Percentiles rank a stretch among this genome's conserved stretches.
Evolutionary conservation across 2,888 invertebrate species (phyloP).

Genomic region (Euspilapteryx auroguttella): DNA sequence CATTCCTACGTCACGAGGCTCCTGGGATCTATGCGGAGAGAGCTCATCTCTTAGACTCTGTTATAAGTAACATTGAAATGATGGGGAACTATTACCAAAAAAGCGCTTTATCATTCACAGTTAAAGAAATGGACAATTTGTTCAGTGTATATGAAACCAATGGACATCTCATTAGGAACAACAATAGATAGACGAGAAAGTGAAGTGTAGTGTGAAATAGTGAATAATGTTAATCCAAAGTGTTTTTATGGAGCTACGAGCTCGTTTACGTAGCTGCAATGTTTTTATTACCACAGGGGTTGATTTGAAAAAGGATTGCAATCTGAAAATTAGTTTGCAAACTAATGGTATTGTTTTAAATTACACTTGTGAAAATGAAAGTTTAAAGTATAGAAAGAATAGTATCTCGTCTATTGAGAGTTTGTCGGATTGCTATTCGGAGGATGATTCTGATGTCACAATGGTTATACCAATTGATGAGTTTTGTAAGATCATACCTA

Average conservation of each 20-base stretch:
- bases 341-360: conserved; percentile 42
- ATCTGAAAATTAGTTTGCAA: conserved; percentile 47
- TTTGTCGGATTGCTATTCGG: conserved; percentile 39
- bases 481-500: conserved; percentile 46
- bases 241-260: conserved; percentile 62
- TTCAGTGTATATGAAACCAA: conserved; percentile 66
- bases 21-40: conserved; percentile 84
- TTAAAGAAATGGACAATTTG: conserved; percentile 75
- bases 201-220: neutral
- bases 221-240: conserved; percentile 46
- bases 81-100: conserved; percentile 81
- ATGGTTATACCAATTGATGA: conserved; percentile 33
- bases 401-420: conserved; percentile 51
- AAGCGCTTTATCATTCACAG: conserved; percentile 77
- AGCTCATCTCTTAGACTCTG: conserved; percentile 83
- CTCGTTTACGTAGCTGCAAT: conserved; percentile 62
- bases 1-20: conserved; percentile 75
- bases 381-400: conserved; percentile 22
- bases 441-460: conserved; percentile 32
- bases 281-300: conserved; percentile 55
- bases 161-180: no score
- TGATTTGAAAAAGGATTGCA: conserved; percentile 37
- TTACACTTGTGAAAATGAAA: conserved; percentile 28
- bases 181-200: no score
- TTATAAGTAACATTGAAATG: conserved; percentile 88